Evolutionary conservation across 1,140 invertebrate species (phyloP), one percentile per base, ranked within the genome.

Genomic region (Ptiloglossa arizonensis): DNA sequence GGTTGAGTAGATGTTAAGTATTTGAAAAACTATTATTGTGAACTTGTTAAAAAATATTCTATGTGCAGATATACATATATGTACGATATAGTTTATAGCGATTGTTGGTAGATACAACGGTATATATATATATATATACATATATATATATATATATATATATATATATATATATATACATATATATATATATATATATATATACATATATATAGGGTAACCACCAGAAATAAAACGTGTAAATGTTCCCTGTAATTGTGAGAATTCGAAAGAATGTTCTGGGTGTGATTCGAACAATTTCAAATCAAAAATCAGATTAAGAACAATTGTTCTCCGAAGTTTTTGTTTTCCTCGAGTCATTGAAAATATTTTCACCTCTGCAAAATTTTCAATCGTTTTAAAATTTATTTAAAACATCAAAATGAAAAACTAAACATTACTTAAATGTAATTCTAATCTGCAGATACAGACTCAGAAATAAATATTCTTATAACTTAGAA

Each of bases 31-130:
- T 62, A 80, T 75, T 62, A 44, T 83, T 60, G 62, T 69, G 46
- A 63, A 79, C 5, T 74, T 62, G 81, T 79, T 83, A 85, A 72
- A 67, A 69, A 66, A 56, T 68, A 80, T 67, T 76, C 56, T 80
- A 76, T 79, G 71, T 79, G 71, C 59, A 74, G 29, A 74, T 64
- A 72, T 71, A 76, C 35, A 82, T 73, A 50, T 60, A 81, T 72
- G 52, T 73, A 83, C 46, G 50, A 80, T 69, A 85, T 85, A 85
- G 82, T 80, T 80, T 77, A 84, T 83, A 83, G 67, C 17, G 54
- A 56, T 87, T 81, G 77, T 75, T 82, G 76, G 74, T 80, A 80
- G 66, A 64, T 57, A 44, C 35, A 67, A 63, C 56, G 62, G 48
- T 81, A 68, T 27, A 13, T 63, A 46, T 85, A 48, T 38, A 73